A percentile compares a stretch with the other conserved stretches of the same genome.
phyloP scores from a whole-genome alignment of 2,113 vertebrate species.

The Etheostoma cragini region DNA sequence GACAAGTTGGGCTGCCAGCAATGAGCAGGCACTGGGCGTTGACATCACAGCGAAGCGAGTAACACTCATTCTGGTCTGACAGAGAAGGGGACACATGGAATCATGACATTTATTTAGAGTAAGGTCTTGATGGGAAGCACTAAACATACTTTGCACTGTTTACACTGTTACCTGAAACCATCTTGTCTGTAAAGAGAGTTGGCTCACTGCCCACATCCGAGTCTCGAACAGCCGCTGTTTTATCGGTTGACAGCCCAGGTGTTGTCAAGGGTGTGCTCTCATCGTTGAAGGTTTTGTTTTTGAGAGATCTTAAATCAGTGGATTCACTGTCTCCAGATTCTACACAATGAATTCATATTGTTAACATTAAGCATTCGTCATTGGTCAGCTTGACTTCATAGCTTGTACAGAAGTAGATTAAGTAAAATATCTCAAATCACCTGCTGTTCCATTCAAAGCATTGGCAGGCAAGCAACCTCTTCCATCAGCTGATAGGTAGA shows the following conservation, averaged over 20 bases:
- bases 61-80: constrained; percentile 88
- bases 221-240: constrained; percentile 38
- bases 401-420: background rate
- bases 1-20: constrained; percentile 82
- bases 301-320: constrained; percentile 17
- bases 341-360: constrained; percentile 12
- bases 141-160: fast-evolving
- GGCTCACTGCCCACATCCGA: background rate
- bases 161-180: constrained; percentile 88
- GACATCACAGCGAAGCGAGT: constrained; percentile 79
- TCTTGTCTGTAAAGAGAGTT: constrained; percentile 84
- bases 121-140: background rate
- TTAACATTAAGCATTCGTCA: background rate
- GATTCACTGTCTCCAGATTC: constrained; percentile 63
- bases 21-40: constrained; percentile 84
- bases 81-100: constrained; percentile 28
- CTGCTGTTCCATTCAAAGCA: constrained; percentile 62
- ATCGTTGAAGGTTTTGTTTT: constrained; percentile 57
- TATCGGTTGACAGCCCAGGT: background rate
- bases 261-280: constrained; percentile 44
- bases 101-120: background rate
- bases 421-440: constrained; percentile 29
- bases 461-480: constrained; percentile 76
- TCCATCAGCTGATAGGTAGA: constrained; percentile 75
- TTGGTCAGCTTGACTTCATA: background rate